phyloP scores from a whole-genome alignment of 2,113 vertebrate genomes.

The Lota lota region DNA sequence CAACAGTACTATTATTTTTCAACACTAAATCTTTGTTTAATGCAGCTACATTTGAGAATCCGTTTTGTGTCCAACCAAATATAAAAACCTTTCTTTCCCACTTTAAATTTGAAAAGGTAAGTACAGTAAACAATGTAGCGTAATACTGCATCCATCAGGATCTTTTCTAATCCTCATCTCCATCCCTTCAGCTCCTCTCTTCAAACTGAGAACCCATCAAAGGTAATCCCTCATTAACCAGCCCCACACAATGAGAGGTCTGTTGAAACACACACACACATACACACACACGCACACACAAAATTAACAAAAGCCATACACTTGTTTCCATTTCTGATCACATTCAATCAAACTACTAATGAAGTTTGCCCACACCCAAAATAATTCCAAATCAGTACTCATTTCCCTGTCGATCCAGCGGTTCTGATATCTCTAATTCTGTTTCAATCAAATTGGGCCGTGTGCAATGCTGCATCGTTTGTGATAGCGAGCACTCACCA shows the following conservation, averaged over 20 bases:
- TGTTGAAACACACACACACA: conserved; percentile 35
- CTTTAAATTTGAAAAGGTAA: too few species aligned
- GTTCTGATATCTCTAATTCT: conserved; percentile 4
- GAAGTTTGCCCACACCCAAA: neutral
- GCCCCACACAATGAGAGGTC: conserved; percentile 40
- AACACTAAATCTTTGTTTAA: too few species aligned
- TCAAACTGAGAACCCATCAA: conserved; percentile 30
- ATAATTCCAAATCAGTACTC: neutral
- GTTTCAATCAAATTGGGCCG: conserved; percentile 33
- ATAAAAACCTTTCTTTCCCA: too few species aligned
- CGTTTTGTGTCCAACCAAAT: too few species aligned
- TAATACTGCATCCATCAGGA: neutral
- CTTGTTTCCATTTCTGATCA: neutral
- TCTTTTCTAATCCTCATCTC: conserved; percentile 2
- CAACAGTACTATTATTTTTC: too few species aligned
- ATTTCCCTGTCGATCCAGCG: conserved; percentile 40
- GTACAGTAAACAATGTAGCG: too few species aligned
- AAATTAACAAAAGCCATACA: neutral
- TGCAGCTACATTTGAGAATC: too few species aligned
- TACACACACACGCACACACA: conserved; percentile 12
- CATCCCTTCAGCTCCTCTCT: conserved; percentile 12
- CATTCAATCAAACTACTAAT: conserved; percentile 4
- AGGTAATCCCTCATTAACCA: conserved; percentile 51
- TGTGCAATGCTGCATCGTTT: conserved; percentile 32
- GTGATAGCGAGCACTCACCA: conserved; percentile 55